These are phyloP conservation scores for Drosophila falleni DNA, from an alignment of 2,888 invertebrate species.

Conservation along the genomic window DNA sequence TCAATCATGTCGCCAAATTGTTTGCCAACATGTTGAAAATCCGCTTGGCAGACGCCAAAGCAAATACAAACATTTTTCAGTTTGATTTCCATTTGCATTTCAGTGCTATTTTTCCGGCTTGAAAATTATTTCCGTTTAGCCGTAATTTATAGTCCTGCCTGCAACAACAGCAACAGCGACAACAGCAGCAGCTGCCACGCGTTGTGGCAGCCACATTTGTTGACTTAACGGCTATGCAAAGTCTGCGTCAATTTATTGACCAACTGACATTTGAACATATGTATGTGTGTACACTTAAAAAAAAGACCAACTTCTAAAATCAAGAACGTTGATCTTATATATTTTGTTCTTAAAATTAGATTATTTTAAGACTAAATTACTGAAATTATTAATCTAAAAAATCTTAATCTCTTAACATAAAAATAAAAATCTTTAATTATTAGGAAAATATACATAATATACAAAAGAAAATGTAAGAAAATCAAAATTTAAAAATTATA, in stretches of 20 bases:
- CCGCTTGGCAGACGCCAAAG: slow-evolving; percentile 59
- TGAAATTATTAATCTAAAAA: too few species aligned
- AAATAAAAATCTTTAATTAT: too few species aligned
- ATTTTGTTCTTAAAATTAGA: too few species aligned
- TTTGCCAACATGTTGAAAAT: slow-evolving; percentile 73
- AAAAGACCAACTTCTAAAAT: too few species aligned
- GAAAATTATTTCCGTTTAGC: slow-evolving; percentile 77
- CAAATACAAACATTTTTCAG: slow-evolving; percentile 52
- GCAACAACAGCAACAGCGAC: neutral
- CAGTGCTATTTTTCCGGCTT: slow-evolving; percentile 23
- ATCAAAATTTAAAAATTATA: too few species aligned
- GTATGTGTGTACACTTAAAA: neutral
- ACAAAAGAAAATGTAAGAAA: too few species aligned
- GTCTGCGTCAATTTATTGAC: slow-evolving; percentile 72
- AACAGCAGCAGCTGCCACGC: slow-evolving; percentile 38
- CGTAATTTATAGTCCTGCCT: slow-evolving; percentile 68
- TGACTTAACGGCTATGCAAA: slow-evolving; percentile 78
- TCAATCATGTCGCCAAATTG: slow-evolving; percentile 61
- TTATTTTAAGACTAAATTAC: too few species aligned
- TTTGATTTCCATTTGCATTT: slow-evolving; percentile 61
- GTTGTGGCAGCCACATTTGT: slow-evolving; percentile 49
- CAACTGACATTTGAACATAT: slow-evolving; percentile 40
- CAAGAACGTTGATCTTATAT: too few species aligned
- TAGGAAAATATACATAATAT: too few species aligned
- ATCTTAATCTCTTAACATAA: too few species aligned